Percentiles rank a stretch among this genome's conserved stretches.
phyloP scores from a whole-genome alignment of 2,888 invertebrate genomes.

The Cyclophora punctaria region DNA sequence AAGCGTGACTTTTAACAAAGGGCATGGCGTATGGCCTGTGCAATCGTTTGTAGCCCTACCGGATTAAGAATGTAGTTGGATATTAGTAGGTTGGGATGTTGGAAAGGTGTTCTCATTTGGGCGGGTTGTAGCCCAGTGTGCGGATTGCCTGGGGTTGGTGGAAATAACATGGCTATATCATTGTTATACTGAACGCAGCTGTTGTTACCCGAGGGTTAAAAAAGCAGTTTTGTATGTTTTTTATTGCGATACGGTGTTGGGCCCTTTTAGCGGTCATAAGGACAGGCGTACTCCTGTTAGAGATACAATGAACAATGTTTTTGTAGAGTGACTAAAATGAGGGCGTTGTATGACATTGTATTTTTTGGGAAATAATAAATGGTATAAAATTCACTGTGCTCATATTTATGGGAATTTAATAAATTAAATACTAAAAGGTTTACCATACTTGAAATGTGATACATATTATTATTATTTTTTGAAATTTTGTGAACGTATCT shows the following conservation, averaged over 20 bases:
- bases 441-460: too few species aligned
- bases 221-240: slow-evolving; percentile 52
- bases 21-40: slow-evolving; percentile 49
- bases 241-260: slow-evolving; percentile 48
- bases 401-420: too few species aligned
- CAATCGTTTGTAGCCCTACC: slow-evolving; percentile 46
- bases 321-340: too few species aligned
- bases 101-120: slow-evolving; percentile 18
- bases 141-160: slow-evolving; percentile 62
- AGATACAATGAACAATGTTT: slow-evolving; percentile 29
- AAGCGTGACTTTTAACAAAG: slow-evolving; percentile 70
- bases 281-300: slow-evolving; percentile 43
- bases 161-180: slow-evolving; percentile 69
- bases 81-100: neutral
- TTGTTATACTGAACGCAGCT: slow-evolving; percentile 72
- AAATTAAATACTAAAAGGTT: too few species aligned
- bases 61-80: slow-evolving; percentile 24
- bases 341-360: too few species aligned
- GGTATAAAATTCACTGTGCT: too few species aligned
- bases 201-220: slow-evolving; percentile 69
- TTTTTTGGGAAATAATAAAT: too few species aligned
- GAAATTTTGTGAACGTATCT: too few species aligned
- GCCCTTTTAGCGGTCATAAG: slow-evolving; percentile 67
- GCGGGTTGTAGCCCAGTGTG: slow-evolving; percentile 44
- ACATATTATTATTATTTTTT: too few species aligned